Evolutionary conservation across 1,140 invertebrate genomes (phyloP), one percentile per base, ranked within the genome.

Genomic region (Branchinecta lynchi): DNA sequence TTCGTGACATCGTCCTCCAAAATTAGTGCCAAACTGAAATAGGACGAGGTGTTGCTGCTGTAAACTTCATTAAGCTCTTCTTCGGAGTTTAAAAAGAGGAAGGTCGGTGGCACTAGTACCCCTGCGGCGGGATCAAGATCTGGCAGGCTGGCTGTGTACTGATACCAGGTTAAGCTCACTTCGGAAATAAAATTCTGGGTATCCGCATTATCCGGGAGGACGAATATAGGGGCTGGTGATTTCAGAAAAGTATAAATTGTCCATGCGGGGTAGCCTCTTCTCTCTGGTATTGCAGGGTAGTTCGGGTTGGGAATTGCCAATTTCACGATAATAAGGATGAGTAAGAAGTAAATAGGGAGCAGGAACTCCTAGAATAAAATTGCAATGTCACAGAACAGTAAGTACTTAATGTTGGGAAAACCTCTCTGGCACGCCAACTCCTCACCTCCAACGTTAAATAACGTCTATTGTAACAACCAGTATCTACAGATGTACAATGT

Each of bases 291-390:
- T 73, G 83, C 83, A 1, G 86, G 86, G 77, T 87, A 87, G 78
- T 87, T 86, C 68, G 86, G 86, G 77, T 87, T 87, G 21, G 86
- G 86, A 74, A 87, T 83, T 70, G 86, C 77, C 72, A 86, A 81
- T 76, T 87, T 88, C 44, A 88, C 80, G 69, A 88, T 80, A 73
- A 87, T 87, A 69, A 89, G 78, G 69, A 87, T 83, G 15, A 84
- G 83, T 68, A 89, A 77, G 10, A 85, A 87, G 74, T 87, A 87
- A 0, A 89, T 80, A 9, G 87, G 87, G 67, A 88, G 78, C 72
- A 88, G 79, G 43, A 89, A 81, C 79, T 89, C 87, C 87, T 89
- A 79, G 7, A 80, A 81, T n/a, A 70, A 67, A 5, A 8, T 44
- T 68, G 3, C n/a, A 68, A 69, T 5, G 12, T 32, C 21, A 66